Evolutionary conservation across 1,140 invertebrate genomes (phyloP), one percentile per base, ranked within the genome.

Genomic region (Dendroctonus ponderosae): DNA sequence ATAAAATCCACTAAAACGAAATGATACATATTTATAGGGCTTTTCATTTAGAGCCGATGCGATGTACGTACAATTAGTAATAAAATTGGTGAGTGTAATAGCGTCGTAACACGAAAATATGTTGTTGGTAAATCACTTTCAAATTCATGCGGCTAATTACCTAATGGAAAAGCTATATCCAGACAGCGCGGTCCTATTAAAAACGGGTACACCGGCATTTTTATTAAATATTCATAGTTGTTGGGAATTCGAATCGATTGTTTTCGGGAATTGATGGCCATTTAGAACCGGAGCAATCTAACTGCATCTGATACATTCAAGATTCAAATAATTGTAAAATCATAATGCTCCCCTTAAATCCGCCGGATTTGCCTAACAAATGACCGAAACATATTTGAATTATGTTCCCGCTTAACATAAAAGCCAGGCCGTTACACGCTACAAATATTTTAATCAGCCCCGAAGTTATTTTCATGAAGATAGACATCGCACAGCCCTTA

Each of bases 121-220:
- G 58, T 50, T 56, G 51, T 67, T 62, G 66, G 59, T 67, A 67
- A 67, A 67, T 67, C 66, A 67, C 66, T 67, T 62, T 67, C 54
- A 67, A 67, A 67, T 67, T 61, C 66, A 67, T 62, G 66, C 50
- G 60, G 66, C 66, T 67, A 67, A 67, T 67, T 67, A 67, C 66
- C 51, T 67, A 67, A 67, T 67, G 66, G 66, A 67, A 67, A 67
- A 67, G 51, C 66, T 37, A 67, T 67, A 67, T 67, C 51, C 50
- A 56, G 43, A 53, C 44, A 58, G 38, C 53, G 42, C 56, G 38
- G 49, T 46, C 42, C 40, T 61, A 59, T 61, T 51, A 62, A 67
- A 67, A 67, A 38, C 40, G 58, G 66, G 62, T 62, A 54, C 42
- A 54, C 41, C 48, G 12, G 14, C n/a, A 44, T 61, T 67, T 67